Evolutionary conservation across 2,113 vertebrate genomes (phyloP).

Genomic region (Otis tarda): DNA sequence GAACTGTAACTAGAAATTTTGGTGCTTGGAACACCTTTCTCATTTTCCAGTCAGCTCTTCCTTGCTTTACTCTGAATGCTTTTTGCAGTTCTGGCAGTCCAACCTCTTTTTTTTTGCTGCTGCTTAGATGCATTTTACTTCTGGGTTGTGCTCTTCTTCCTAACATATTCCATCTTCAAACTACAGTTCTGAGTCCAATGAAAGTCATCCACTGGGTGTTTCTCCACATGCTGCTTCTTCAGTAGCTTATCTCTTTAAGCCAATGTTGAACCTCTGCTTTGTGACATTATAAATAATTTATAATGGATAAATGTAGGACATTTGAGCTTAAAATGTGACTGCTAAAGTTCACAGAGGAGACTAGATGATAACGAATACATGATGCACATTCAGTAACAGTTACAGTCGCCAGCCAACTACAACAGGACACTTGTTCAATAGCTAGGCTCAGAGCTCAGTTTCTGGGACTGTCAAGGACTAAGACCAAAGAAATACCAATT

Average conservation of each 20-base stretch:
- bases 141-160: not conserved
- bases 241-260: not conserved
- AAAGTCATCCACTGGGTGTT: not conserved
- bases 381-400: not conserved
- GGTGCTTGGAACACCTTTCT: not conserved
- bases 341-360: not conserved
- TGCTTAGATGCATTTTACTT: not conserved
- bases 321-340: not conserved
- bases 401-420: not conserved
- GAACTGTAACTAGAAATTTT: not conserved
- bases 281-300: not conserved
- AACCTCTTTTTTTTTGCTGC: not conserved
- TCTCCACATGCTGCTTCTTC: not conserved
- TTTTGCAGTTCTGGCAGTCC: not conserved
- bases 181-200: not conserved
- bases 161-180: not conserved
- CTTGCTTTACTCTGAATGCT: not conserved
- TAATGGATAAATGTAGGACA: not conserved
- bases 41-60: not conserved
- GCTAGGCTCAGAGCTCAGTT: not conserved
- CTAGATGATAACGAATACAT: not conserved
- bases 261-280: not conserved
- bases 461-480: not conserved
- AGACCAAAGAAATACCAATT: not conserved
- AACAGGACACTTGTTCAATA: not conserved